Evolutionary conservation across 1,140 invertebrate genomes (phyloP), one percentile per base, ranked within the genome.

Genomic region (Cylas formicarius): DNA sequence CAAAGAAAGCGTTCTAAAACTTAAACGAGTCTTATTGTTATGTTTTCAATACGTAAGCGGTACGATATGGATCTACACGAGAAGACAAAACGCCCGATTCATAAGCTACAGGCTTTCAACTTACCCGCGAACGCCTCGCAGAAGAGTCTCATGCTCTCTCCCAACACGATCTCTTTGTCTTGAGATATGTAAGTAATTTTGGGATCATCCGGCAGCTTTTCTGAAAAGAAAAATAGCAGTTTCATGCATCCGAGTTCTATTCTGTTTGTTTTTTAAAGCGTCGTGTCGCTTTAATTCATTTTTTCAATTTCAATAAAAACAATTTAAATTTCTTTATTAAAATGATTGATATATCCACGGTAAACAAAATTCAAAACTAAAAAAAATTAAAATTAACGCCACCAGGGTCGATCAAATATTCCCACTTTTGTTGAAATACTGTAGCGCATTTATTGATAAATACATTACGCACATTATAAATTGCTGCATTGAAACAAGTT

Each of bases 121-220:
- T 77, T 71, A 73, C 82, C 81, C 31, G 82, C 74, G 60, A 84
- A 81, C 41, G 81, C 81, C 66, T 85, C 82, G 65, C 82, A 84
- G 66, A 79, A 84, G 17, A 85, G 66, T 46, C 82, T 69, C 8
- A 77, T 68, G 7, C 69, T 63, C 33, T 71, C 71, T 5, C 78
- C 81, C 26, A 77, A 63, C 26, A 67, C 66, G 34, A 70, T 65
- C 65, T 69, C 67, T 57, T 69, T 67, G 57, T 75, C 67, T 48
- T 66, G 58, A 10, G 74, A 72, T 23, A 72, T 66, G 61, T 72
- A 76, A 52, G 75, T 77, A 29, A 68, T 68, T 66, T 68, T 66
- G 20, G 74, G 75, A 17, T 67, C 62, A 50, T 75, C 71, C 5
- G 73, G 69, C 22, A 70, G 60, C 58, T 74, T 73, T 61, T 72